A percentile compares a stretch with the other conserved stretches of the same genome.
Evolutionary conservation across 2,888 invertebrate genomes (phyloP).

Genomic region (Tiliacea aurago): DNA sequence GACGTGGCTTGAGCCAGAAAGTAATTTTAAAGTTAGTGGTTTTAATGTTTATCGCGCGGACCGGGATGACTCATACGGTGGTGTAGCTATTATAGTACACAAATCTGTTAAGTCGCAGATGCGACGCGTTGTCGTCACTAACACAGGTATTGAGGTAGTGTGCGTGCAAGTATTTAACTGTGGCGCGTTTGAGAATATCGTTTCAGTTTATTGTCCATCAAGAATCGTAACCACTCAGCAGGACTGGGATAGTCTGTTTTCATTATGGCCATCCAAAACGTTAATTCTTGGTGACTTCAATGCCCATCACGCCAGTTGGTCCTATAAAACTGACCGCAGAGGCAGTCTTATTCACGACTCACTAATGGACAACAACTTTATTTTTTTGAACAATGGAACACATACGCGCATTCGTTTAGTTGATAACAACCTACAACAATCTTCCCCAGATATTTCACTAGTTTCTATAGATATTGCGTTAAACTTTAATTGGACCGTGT

Average conservation of each 20-base stretch:
- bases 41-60: too few relatives aligned
- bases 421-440: not conserved
- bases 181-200: too few relatives aligned
- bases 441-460: too few relatives aligned
- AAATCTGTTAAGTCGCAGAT: too few relatives aligned
- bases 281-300: conserved; percentile 25
- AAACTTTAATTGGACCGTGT: not conserved
- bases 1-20: too few relatives aligned
- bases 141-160: too few relatives aligned
- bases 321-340: conserved; percentile 24
- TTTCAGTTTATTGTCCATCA: conserved; percentile 13
- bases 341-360: conserved; percentile 11
- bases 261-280: conserved; percentile 5
- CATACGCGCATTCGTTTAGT: conserved; percentile 6
- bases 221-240: not conserved
- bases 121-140: too few relatives aligned
- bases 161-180: too few relatives aligned
- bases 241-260: conserved; percentile 10
- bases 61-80: too few relatives aligned
- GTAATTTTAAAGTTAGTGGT: too few relatives aligned
- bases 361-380: conserved; percentile 6
- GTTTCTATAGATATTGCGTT: conserved; percentile 3
- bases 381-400: conserved; percentile 7
- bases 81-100: too few relatives aligned
- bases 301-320: conserved; percentile 24